Evolutionary conservation across 1,140 invertebrate genomes (phyloP).

Genomic region (Asobara japonica): DNA sequence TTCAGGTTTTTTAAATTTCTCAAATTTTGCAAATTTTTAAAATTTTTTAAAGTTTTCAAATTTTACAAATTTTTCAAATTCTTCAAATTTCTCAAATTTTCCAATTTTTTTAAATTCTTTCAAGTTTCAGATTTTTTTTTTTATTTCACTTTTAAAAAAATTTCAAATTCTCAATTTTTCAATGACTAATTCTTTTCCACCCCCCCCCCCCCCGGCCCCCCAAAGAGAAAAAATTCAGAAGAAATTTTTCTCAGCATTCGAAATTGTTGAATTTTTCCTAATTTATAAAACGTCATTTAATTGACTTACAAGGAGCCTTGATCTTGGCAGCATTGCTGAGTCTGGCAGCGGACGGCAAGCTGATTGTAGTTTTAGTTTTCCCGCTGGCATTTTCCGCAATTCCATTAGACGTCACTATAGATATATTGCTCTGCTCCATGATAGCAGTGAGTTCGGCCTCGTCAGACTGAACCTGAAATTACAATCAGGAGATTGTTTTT

Average conservation of each 20-base stretch:
- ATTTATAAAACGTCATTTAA: background rate
- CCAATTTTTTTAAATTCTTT: no score
- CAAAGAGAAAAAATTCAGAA: no score
- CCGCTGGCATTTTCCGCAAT: conserved; percentile 40
- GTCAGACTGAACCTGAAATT: conserved; percentile 17
- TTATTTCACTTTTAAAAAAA: no score
- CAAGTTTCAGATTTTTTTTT: no score
- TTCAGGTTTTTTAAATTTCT: no score
- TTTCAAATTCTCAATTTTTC: no score
- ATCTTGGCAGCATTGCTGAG: conserved; percentile 45
- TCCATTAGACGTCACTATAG: conserved; percentile 46
- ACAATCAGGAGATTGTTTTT: background rate
- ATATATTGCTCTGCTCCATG: conserved; percentile 50
- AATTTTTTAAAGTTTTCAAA: no score
- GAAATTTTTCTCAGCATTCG: background rate
- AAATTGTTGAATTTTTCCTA: background rate
- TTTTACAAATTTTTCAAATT: no score
- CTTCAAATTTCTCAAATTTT: no score
- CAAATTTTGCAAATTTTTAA: no score
- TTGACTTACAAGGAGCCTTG: conserved; percentile 45
- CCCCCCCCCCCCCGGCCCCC: no score
- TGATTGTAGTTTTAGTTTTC: conserved; percentile 46
- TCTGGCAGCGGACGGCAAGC: conserved; percentile 37
- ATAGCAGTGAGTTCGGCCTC: conserved; percentile 17
- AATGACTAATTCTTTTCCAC: no score